phyloP scores from a whole-genome alignment of 2,797 vertebrate genomes.

The Cyprinodon diabolis region DNA sequence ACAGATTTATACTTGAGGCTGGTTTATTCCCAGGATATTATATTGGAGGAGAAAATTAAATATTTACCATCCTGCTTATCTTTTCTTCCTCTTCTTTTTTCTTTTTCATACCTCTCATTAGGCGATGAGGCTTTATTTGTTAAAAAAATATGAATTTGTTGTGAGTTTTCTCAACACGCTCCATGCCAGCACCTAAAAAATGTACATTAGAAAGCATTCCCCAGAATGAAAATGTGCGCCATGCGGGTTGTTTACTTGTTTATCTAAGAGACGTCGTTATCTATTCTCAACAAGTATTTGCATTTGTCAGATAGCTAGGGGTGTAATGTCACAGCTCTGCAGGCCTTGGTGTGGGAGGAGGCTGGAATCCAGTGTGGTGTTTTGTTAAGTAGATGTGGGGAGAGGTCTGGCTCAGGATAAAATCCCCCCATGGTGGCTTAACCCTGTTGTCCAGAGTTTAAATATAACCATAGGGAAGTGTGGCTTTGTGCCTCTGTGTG shows the following conservation, averaged over 20 bases:
- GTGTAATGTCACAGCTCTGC: conserved; percentile 66
- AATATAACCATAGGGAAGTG: conserved; percentile 72
- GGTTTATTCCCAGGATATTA: conserved; percentile 43
- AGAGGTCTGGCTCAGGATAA: conserved; percentile 76
- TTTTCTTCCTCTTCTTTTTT: conserved; percentile 58
- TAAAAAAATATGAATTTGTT: conserved; percentile 49
- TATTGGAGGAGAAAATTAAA: conserved; percentile 59
- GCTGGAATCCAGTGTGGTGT: conserved; percentile 61
- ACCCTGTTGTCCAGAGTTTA: conserved; percentile 73
- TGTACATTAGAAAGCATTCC: conserved; percentile 59
- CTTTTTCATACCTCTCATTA: conserved; percentile 55
- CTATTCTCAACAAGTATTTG: conserved; percentile 65
- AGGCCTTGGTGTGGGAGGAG: conserved; percentile 27
- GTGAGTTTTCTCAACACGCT: conserved; percentile 60
- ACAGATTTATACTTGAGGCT: conserved; percentile 20
- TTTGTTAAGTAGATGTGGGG: conserved; percentile 70
- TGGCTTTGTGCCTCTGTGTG: conserved; percentile 64
- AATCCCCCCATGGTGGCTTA: conserved; percentile 62
- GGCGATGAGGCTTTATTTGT: conserved; percentile 57
- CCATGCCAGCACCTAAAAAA: conserved; percentile 40
- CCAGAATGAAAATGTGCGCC: conserved; percentile 65
- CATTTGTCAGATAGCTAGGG: conserved; percentile 64
- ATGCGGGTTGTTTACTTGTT: conserved; percentile 66
- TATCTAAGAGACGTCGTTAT: conserved; percentile 56
- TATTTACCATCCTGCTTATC: conserved; percentile 63